Evolutionary conservation across 2,888 invertebrate genomes (phyloP).

Genomic region (Agrotis puta): DNA sequence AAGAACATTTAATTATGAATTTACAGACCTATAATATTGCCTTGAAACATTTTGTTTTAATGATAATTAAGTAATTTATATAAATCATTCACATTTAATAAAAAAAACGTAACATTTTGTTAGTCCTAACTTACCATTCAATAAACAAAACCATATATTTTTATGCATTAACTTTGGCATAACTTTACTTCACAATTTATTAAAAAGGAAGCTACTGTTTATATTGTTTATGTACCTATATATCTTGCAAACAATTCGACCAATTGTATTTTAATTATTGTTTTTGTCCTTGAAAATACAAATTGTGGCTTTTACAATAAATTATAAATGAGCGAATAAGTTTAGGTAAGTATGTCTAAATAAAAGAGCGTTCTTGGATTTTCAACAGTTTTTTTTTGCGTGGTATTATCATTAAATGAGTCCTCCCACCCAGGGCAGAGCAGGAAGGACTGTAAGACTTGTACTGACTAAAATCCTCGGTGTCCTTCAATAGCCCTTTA

Average conservation of each 20-base stretch:
- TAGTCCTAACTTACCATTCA: neutral
- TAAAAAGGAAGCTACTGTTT: neutral
- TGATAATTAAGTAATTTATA: neutral
- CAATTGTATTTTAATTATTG: constrained; percentile 17
- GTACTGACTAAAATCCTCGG: no score
- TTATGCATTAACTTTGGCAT: no score
- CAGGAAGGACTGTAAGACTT: no score
- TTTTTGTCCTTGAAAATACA: constrained; percentile 15
- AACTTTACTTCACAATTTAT: no score
- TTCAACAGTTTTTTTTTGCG: no score
- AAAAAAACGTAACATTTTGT: neutral
- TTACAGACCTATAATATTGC: neutral
- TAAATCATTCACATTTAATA: neutral
- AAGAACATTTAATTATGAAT: neutral
- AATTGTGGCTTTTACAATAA: neutral
- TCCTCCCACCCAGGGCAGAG: no score
- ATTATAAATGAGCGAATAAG: no score
- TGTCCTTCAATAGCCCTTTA: no score
- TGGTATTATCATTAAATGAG: no score
- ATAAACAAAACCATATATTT: no score
- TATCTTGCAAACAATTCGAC: neutral
- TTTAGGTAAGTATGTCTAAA: no score
- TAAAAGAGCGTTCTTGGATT: no score
- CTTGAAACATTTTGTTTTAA: neutral
- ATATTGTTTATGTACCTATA: neutral